phyloP scores from a whole-genome alignment of 2,888 invertebrate species.

The Penaeus monodon region DNA sequence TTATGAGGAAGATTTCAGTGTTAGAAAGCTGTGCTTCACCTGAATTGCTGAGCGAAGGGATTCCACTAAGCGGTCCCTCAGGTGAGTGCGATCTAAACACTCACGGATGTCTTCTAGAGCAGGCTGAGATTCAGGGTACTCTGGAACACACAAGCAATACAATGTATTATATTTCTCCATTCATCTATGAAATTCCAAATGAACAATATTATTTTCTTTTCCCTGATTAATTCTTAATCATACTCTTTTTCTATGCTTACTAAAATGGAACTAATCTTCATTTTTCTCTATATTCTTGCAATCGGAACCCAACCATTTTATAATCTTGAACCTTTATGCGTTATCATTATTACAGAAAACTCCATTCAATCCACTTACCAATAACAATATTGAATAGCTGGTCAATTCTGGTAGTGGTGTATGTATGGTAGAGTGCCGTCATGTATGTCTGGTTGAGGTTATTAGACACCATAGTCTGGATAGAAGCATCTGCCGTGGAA shows the following conservation, averaged over 20 bases:
- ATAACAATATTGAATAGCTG: slow-evolving; percentile 96
- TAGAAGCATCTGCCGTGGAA: slow-evolving; percentile 19
- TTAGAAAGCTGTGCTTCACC: slow-evolving; percentile 21
- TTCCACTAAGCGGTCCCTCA: slow-evolving; percentile 77
- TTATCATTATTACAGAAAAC: background rate
- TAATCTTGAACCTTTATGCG: background rate
- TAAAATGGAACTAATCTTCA: background rate
- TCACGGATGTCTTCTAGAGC: slow-evolving; percentile 89
- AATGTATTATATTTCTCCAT: slow-evolving; percentile 66
- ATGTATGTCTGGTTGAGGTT: slow-evolving; percentile 58
- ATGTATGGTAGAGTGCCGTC: slow-evolving; percentile 82
- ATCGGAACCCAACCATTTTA: background rate
- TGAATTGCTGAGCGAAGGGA: slow-evolving; percentile 61
- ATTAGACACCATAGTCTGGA: slow-evolving; percentile 45
- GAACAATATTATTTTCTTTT: background rate
- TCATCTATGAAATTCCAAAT: background rate
- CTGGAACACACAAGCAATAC: slow-evolving; percentile 69
- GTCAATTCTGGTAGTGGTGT: slow-evolving; percentile 87
- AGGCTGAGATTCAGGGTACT: slow-evolving; percentile 94
- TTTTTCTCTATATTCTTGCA: background rate
- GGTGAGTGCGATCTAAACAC: slow-evolving; percentile 88
- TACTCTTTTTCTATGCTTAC: background rate
- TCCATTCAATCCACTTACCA: slow-evolving; percentile 42
- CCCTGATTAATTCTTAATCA: background rate
- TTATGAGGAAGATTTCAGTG: background rate